Base-by-base conservation (phyloP, 2,797 vertebrate species). In the Galago senegalensis region DNA sequence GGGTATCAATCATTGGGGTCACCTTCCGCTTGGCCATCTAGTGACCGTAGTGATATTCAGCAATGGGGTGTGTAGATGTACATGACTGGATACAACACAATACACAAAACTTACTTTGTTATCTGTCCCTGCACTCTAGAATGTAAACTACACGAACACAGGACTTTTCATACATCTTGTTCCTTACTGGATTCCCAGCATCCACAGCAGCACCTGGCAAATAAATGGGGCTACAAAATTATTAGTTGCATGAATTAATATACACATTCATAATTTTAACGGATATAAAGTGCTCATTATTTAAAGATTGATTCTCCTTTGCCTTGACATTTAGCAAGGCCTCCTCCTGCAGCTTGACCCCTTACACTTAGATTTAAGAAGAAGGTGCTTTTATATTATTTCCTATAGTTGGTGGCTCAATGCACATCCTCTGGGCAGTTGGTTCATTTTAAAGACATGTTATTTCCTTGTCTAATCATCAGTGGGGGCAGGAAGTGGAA, bases 391-490 rank as follows among this genome's bases (percentile, higher is more conserved):
- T 85, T 81, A 53, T 49, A 14, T 94, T 81, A 70, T 95, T 92
- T 92, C 67, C 31, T 77, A 65, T 11, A 65, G n/a, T 40, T 76
- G 37, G 7, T 31, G 23, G 49, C 27, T 63, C 53, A 70, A 18
- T 53, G 25, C 88, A 79, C 49, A 25, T 53, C 34, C 34, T 94
- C 60, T 40, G 31, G 65, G n/a, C 34, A 25, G 7, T 1, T 70
- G 49, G 75, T 80, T 91, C 61, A 89, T 17, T 94, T 70, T 72
- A 87, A 95, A 34, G 16, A 29, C 77, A 56, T 3, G 0, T 88
- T 76, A 83, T 93, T 76, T 91, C n/a, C 31, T 81, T 91, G 29
- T 75, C 58, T 86, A 72, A 83, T 73, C 76, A 18, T 2, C 70
- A 89, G 79, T 16, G 0, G 27, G 5, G 23, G 27, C 43, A 86